These are phyloP conservation scores for Lacerta bilineata DNA, from an alignment of 2,797 vertebrate genomes.

Conservation along the genomic window DNA sequence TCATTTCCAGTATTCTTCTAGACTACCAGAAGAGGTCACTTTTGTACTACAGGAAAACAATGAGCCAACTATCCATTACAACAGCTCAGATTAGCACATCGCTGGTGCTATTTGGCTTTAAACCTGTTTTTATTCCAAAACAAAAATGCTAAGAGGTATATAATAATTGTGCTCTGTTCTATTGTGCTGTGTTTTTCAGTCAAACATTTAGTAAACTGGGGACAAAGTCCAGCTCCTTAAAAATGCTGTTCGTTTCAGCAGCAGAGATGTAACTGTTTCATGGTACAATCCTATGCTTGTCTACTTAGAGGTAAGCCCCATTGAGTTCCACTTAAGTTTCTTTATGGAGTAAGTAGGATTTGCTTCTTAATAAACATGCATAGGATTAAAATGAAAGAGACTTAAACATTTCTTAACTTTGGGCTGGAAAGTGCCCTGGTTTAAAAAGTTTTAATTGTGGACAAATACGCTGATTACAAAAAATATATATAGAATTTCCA, in stretches of 20 bases:
- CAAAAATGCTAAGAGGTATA: neutral
- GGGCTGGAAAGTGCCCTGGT: neutral
- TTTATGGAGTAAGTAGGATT: neutral
- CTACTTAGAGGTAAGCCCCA: neutral
- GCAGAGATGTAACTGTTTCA: neutral
- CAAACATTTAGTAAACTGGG: neutral
- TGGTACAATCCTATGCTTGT: neutral
- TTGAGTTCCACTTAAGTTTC: neutral
- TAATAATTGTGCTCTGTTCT: neutral
- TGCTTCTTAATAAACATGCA: neutral
- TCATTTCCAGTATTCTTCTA: conserved; percentile 10
- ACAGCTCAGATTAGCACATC: neutral
- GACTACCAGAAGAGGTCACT: conserved; percentile 43
- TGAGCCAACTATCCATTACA: neutral
- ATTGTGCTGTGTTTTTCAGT: neutral
- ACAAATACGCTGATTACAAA: neutral
- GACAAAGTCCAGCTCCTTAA: neutral
- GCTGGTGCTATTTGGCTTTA: neutral
- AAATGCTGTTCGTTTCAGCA: neutral
- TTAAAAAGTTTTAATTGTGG: neutral
- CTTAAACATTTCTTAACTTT: neutral
- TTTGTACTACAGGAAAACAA: conserved; percentile 28
- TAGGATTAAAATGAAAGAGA: neutral
- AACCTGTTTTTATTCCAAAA: neutral
- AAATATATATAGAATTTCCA: conserved; percentile 4